These are phyloP conservation scores for Cantharis nigra DNA, from an alignment of 2,888 invertebrate species.

Conservation along the genomic window DNA sequence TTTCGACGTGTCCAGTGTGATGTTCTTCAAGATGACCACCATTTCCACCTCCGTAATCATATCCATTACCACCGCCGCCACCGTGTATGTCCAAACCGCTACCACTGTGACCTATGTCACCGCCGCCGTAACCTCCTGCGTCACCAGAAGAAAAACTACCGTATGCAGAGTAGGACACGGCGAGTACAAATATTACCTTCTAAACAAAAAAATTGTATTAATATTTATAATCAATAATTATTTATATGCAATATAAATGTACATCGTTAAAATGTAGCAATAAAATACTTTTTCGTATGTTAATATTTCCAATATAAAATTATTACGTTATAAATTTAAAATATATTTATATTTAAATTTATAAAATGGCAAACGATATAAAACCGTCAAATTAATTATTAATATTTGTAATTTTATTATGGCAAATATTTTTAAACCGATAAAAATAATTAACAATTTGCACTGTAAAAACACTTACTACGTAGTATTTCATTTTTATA, in stretches of 20 bases:
- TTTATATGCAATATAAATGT: neutral
- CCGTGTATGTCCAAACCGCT: slow-evolving; percentile 46
- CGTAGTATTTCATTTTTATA: slow-evolving; percentile 36
- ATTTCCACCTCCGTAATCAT: slow-evolving; percentile 50
- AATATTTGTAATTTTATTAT: neutral
- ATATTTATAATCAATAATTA: neutral
- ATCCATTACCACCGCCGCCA: slow-evolving; percentile 47
- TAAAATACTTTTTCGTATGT: neutral
- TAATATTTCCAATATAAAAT: neutral
- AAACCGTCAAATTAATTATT: neutral
- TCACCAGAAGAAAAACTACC: slow-evolving; percentile 37
- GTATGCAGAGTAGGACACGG: slow-evolving; percentile 37
- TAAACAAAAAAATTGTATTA: slow-evolving; percentile 12
- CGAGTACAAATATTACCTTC: slow-evolving; percentile 38
- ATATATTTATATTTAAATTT: neutral
- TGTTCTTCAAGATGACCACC: slow-evolving; percentile 58
- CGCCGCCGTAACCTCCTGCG: slow-evolving; percentile 29
- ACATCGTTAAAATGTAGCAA: neutral
- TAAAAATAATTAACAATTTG: neutral
- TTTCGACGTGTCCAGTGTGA: slow-evolving; percentile 53
- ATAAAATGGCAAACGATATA: neutral
- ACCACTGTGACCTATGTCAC: slow-evolving; percentile 47
- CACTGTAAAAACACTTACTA: slow-evolving; percentile 32
- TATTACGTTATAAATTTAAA: neutral
- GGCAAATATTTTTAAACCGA: neutral